Base-by-base conservation (phyloP, 2,113 vertebrate genomes). In the Hiodon alosoides region DNA sequence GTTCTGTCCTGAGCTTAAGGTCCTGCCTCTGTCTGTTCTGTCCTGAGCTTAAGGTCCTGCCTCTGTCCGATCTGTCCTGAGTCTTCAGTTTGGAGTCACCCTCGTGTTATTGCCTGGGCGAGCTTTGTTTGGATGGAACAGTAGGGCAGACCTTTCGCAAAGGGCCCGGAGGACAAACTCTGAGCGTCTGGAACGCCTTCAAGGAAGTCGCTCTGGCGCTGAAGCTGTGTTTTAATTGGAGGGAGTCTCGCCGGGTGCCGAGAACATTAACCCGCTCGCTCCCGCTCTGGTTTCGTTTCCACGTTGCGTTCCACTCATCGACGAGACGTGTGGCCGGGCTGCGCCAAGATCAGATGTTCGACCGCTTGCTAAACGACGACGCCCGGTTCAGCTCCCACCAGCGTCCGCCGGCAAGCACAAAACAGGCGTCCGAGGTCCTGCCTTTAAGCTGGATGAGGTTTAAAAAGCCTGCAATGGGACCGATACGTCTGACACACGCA, bases 151-250 rank as follows among this genome's bases (percentile, higher is more conserved):
- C 11, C 79, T 76, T 83, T 76, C 73, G 64, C 31, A 31, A 31
- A 69, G 58, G 67, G 76, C 75, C 51, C 70, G 57, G 64, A 66
- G 70, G 73, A 74, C 74, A 67, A 72, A 78, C 71, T 77, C 76
- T 59, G 69, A 83, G 78, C 67, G 72, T 73, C 68, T 83, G 84
- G 79, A 81, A 81, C 77, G 80, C 79, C 81, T 85, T 84, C 68
- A 85, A 78, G 80, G 84, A 83, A 72, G 76, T 78, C 72, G 79
- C 70, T 54, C 67, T 77, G 72, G 82, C 78, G 73, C 69, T 76
- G 77, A 82, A 80, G 69, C 75, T 76, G 74, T 75, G 77, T 79
- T 81, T 81, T 81, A 85, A 81, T 83, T 80, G 77, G 83, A 74
- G 60, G 77, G 53, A 48, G 16, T 47, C 51, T 71, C 51, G 17